Conservation (phyloP, 1,140 invertebrate species). For the Caenorhabditis tropicalis region DNA sequence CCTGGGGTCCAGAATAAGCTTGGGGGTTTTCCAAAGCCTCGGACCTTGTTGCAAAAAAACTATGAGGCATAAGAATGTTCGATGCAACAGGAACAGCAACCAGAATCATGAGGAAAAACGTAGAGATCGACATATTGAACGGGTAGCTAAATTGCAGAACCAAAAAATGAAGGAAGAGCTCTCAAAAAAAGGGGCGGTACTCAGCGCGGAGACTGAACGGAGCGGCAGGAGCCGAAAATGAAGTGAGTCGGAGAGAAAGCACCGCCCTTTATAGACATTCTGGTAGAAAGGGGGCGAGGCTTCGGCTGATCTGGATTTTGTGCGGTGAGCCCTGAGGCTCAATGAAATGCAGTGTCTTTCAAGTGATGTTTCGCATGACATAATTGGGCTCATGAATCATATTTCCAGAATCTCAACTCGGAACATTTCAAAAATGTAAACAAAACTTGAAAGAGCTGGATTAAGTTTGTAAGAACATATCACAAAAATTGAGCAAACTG, state of each 20-base stretch:
- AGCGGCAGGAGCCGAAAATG: constrained; percentile 23
- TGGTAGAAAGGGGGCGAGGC: background rate
- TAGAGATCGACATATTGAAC: background rate
- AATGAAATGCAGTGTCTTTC: background rate
- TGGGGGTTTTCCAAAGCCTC: background rate
- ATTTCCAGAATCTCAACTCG: background rate
- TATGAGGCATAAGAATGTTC: constrained; percentile 24
- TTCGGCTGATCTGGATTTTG: constrained; percentile 23
- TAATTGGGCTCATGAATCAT: background rate
- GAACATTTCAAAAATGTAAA: background rate
- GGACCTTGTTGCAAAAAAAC: background rate
- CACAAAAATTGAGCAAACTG: background rate
- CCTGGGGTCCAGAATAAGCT: background rate
- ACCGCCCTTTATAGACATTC: constrained; percentile 26
- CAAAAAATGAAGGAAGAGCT: background rate
- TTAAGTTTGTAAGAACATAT: background rate
- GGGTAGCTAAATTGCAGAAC: constrained; percentile 3
- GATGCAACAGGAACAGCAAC: background rate
- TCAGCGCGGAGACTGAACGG: constrained; percentile 14
- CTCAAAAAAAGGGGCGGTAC: background rate
- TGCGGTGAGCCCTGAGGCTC: background rate
- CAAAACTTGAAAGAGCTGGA: background rate
- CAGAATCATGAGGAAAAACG: background rate
- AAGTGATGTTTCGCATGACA: background rate
- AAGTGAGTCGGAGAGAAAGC: background rate